phyloP scores from a whole-genome alignment of 2,888 invertebrate species.

The Ectemnius lituratus region DNA sequence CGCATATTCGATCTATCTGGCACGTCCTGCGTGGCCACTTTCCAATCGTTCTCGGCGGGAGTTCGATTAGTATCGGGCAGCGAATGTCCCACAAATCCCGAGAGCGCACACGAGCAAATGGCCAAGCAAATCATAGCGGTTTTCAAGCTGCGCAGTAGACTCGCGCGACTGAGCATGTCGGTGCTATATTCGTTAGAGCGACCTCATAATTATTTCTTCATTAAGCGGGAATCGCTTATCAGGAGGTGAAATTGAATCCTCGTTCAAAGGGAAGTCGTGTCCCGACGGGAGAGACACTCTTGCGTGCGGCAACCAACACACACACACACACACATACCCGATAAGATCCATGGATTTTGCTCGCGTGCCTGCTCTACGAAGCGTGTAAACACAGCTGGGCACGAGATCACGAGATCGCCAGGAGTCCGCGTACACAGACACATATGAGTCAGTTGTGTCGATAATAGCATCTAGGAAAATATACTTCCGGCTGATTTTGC shows the following conservation, averaged over 20 bases:
- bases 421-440: conserved; percentile 27
- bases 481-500: no score
- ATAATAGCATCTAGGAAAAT: no score
- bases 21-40: neutral
- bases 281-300: no score
- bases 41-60: neutral
- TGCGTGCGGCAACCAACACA: no score
- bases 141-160: no score
- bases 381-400: conserved; percentile 71
- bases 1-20: conserved; percentile 2
- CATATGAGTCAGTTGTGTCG: no score
- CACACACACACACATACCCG: conserved; percentile 25
- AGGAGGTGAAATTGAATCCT: no score
- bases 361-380: conserved; percentile 58
- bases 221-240: neutral
- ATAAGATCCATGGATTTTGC: conserved; percentile 56
- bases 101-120: no score
- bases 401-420: conserved; percentile 60
- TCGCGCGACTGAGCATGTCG: no score
- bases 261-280: no score
- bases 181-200: neutral
- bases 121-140: no score
- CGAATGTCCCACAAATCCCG: neutral
- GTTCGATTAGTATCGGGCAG: neutral
- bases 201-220: conserved; percentile 15